Evolutionary conservation across 2,113 vertebrate genomes (phyloP).

Genomic region (Rhea americana): DNA sequence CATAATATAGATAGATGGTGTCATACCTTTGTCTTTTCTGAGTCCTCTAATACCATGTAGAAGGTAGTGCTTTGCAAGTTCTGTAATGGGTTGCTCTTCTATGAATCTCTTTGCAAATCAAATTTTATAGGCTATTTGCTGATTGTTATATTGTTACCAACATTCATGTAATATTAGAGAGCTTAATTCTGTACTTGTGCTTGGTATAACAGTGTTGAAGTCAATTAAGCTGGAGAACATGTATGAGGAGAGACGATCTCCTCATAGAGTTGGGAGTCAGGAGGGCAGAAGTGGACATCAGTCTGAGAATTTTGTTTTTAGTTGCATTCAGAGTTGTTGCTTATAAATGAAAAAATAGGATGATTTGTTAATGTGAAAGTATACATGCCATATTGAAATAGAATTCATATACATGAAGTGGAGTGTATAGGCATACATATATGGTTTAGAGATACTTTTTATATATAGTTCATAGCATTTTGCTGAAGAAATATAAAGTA

Average conservation of each 20-base stretch:
- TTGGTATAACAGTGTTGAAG: not conserved
- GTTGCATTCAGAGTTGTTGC: not conserved
- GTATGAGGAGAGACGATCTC: not conserved
- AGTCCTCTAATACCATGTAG: not conserved
- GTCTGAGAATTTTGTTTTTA: not conserved
- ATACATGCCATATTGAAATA: not conserved
- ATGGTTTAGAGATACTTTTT: not conserved
- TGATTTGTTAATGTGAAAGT: not conserved
- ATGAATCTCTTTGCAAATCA: not conserved
- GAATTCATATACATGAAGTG: not conserved
- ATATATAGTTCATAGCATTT: not conserved
- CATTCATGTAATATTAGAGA: not conserved
- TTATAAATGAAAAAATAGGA: not conserved
- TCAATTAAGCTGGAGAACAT: not conserved
- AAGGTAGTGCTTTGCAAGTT: not conserved
- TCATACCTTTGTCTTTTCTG: not conserved
- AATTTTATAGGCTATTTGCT: not conserved
- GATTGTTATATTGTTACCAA: not conserved
- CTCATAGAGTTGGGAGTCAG: not conserved
- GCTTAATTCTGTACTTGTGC: not conserved
- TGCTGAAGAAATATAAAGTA: not conserved
- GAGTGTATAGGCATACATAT: not conserved
- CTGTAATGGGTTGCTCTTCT: not conserved
- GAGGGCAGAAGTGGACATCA: not conserved
- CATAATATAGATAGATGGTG: not conserved